These are phyloP conservation scores for honey bee (Apis mellifera) DNA, from an alignment of 1,140 invertebrate genomes.

Conservation along the genomic window DNA sequence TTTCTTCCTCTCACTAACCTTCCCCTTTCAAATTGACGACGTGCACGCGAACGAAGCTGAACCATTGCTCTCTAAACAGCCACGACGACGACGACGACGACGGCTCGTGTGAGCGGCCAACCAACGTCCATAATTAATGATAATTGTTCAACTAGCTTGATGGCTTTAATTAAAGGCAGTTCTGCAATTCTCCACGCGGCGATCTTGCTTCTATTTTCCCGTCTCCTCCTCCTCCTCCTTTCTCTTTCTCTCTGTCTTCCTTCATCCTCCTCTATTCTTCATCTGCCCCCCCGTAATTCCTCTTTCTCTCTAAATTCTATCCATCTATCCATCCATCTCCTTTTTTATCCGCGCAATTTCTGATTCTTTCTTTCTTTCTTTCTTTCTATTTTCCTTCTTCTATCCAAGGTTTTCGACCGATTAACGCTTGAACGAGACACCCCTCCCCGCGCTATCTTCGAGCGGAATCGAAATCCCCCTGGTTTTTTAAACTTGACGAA, in stretches of 20 bases:
- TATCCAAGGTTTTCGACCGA: not conserved
- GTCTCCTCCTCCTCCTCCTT: conserved; percentile 3
- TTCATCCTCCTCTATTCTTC: not conserved
- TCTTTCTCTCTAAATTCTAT: too few species aligned
- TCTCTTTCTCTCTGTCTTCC: not conserved
- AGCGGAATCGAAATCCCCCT: not conserved
- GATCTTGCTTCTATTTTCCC: conserved; percentile 39
- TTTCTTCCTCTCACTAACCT: too few species aligned
- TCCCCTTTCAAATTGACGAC: conserved; percentile 16
- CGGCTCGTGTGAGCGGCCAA: conserved; percentile 50
- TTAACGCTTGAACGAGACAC: conserved; percentile 22
- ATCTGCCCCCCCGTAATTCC: too few species aligned
- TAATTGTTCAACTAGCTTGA: conserved; percentile 73
- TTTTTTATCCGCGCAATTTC: not conserved
- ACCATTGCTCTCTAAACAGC: conserved; percentile 9
- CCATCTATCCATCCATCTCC: not conserved
- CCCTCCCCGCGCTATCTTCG: not conserved
- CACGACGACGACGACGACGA: conserved; percentile 11
- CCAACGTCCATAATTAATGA: conserved; percentile 67
- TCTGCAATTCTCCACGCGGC: conserved; percentile 52
- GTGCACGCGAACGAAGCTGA: conserved; percentile 44
- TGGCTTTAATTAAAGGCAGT: conserved; percentile 68
- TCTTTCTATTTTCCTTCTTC: too few species aligned
- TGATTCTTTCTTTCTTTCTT: too few species aligned
- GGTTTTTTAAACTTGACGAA: conserved; percentile 27